Conservation (phyloP, 2,113 vertebrate genomes). For the Dasyurus viverrinus region DNA sequence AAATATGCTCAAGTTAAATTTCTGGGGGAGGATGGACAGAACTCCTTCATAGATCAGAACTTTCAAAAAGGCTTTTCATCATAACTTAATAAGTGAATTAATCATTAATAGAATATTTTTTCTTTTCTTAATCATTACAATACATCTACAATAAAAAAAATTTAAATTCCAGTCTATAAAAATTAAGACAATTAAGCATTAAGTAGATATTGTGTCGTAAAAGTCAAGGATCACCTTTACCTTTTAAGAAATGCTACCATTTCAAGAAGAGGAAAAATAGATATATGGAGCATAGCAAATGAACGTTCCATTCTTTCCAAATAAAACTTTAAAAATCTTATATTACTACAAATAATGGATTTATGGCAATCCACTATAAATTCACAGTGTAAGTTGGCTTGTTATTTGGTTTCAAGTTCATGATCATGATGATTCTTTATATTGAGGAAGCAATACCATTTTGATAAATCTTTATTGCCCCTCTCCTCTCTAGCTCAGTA, state of each 20-base stretch:
- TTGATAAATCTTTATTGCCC: constrained; percentile 20
- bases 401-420: not conserved
- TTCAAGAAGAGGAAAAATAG: not conserved
- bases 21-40: not conserved
- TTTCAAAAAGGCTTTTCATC: not conserved
- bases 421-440: not conserved
- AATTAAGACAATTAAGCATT: not conserved
- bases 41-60: not conserved
- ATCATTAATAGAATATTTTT: not conserved
- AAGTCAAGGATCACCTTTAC: not conserved
- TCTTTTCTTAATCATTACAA: not conserved
- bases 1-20: not conserved
- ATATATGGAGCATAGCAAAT: not conserved
- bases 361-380: not conserved
- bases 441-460: not conserved
- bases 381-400: not conserved
- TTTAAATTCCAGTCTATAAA: not conserved
- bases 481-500: constrained; percentile 54
- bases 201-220: not conserved
- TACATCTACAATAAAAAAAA: not conserved
- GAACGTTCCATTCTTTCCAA: not conserved
- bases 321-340: too few species aligned
- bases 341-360: too few species aligned
- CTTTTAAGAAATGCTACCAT: not conserved
- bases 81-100: not conserved